Conservation (phyloP, 2,797 vertebrate genomes). For the Champsocephalus esox region DNA sequence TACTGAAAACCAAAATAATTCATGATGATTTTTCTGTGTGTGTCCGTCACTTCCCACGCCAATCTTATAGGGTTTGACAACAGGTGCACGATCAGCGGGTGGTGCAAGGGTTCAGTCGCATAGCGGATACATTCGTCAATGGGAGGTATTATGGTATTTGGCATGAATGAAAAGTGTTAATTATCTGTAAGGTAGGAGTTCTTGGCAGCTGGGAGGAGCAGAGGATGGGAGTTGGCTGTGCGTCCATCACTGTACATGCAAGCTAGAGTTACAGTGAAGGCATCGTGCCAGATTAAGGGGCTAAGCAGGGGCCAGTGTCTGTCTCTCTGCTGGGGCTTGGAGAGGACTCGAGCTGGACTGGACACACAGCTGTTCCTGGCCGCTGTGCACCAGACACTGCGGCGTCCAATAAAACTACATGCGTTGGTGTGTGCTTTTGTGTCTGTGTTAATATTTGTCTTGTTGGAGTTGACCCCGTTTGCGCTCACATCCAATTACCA, state of each 20-base stretch:
- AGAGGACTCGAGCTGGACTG: slow-evolving; percentile 56
- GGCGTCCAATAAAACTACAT: slow-evolving; percentile 79
- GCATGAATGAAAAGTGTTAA: slow-evolving; percentile 62
- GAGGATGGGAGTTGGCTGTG: slow-evolving; percentile 62
- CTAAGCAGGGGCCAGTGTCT: slow-evolving; percentile 73
- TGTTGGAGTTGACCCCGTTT: slow-evolving; percentile 21
- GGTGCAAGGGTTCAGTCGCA: slow-evolving; percentile 7
- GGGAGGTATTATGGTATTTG: slow-evolving; percentile 42
- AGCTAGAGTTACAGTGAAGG: slow-evolving; percentile 71
- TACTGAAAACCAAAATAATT: not conserved
- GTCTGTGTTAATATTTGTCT: slow-evolving; percentile 58
- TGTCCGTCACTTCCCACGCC: slow-evolving; percentile 14
- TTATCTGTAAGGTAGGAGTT: slow-evolving; percentile 55
- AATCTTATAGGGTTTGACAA: slow-evolving; percentile 41
- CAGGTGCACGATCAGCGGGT: slow-evolving; percentile 59
- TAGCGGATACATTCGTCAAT: slow-evolving; percentile 16
- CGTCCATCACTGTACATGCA: slow-evolving; percentile 65
- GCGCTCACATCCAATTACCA: slow-evolving; percentile 18
- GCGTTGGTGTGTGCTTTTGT: slow-evolving; percentile 55
- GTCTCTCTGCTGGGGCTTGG: slow-evolving; percentile 75
- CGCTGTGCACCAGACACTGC: slow-evolving; percentile 77
- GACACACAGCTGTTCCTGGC: slow-evolving; percentile 74
- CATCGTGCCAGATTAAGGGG: slow-evolving; percentile 71
- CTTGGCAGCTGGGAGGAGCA: slow-evolving; percentile 56
- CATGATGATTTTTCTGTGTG: slow-evolving; percentile 11